These are phyloP conservation scores for Garra rufa DNA, from an alignment of 2,113 vertebrate species.

Conservation along the genomic window DNA sequence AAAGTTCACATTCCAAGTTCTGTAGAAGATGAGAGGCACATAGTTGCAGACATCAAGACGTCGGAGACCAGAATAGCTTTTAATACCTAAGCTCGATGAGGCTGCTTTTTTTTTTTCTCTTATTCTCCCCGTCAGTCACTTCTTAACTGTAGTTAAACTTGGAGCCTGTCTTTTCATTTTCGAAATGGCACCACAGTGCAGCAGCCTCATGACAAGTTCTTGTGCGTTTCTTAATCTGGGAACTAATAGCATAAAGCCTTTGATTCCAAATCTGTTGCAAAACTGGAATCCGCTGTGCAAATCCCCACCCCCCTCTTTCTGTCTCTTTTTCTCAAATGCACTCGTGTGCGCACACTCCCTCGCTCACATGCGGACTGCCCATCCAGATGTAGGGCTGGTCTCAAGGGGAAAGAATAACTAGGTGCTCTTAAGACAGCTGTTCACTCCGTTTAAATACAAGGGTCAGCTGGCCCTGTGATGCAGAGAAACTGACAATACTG, in stretches of 20 bases:
- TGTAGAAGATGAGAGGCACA: too few species aligned
- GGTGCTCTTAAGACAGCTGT: conserved; percentile 67
- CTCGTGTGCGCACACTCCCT: not conserved
- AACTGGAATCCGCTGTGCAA: conserved; percentile 21
- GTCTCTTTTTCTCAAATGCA: not conserved
- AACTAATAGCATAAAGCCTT: conserved; percentile 69
- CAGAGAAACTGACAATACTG: not conserved
- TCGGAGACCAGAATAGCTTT: conserved; percentile 38
- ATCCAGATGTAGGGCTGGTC: conserved; percentile 62
- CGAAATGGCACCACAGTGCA: not conserved
- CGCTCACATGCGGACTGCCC: not conserved
- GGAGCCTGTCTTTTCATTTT: not conserved
- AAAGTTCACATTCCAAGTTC: too few species aligned
- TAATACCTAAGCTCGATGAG: conserved; percentile 10
- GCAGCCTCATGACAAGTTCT: conserved; percentile 39
- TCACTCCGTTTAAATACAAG: conserved; percentile 41
- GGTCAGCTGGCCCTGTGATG: not conserved
- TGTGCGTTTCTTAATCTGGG: conserved; percentile 64
- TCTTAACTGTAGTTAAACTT: conserved; percentile 13
- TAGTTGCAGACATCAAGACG: not conserved
- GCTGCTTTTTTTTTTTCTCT: not conserved
- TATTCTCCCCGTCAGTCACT: conserved; percentile 14
- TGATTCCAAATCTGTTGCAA: conserved; percentile 66
- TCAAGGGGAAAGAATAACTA: not conserved
- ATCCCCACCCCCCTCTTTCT: conserved; percentile 25